Evolutionary conservation across 2,888 invertebrate genomes (phyloP).

Genomic region (Netelia virgata): DNA sequence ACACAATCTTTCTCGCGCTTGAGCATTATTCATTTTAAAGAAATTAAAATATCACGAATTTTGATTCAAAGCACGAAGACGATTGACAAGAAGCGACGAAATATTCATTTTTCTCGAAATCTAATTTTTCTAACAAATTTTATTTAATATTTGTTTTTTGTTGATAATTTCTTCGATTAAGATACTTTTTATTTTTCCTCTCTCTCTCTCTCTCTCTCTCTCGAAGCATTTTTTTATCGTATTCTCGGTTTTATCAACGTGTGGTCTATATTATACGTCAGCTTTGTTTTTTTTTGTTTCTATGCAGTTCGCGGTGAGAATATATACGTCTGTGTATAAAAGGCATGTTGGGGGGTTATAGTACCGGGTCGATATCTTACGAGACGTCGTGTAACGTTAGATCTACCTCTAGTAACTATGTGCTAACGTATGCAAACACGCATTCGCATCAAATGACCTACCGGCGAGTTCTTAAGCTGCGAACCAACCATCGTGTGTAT

Average conservation of each 20-base stretch:
- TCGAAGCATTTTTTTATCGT: too few relatives aligned
- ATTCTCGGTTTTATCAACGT: background rate
- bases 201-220: too few relatives aligned
- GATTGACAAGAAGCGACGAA: too few relatives aligned
- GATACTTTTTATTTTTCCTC: too few relatives aligned
- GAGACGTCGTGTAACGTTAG: slow-evolving; percentile 43
- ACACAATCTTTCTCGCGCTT: slow-evolving; percentile 55
- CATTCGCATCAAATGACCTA: slow-evolving; percentile 55
- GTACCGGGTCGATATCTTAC: slow-evolving; percentile 36
- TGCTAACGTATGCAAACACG: slow-evolving; percentile 59
- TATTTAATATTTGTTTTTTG: too few relatives aligned
- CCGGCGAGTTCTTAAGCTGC: slow-evolving; percentile 14
- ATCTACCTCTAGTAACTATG: slow-evolving; percentile 53
- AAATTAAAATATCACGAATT: background rate
- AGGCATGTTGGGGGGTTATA: background rate
- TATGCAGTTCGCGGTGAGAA: background rate
- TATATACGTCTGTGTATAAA: background rate
- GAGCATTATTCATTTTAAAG: background rate
- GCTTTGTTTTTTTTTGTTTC: background rate
- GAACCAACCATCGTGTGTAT: background rate
- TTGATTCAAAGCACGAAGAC: background rate
- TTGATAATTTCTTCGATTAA: too few relatives aligned
- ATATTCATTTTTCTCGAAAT: too few relatives aligned
- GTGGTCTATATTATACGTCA: background rate
- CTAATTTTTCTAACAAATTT: too few relatives aligned